A percentile compares a stretch with the other conserved stretches of the same genome.
Conservation (phyloP, 2,888 invertebrate species). For the Reticulitermes lucifugus region DNA sequence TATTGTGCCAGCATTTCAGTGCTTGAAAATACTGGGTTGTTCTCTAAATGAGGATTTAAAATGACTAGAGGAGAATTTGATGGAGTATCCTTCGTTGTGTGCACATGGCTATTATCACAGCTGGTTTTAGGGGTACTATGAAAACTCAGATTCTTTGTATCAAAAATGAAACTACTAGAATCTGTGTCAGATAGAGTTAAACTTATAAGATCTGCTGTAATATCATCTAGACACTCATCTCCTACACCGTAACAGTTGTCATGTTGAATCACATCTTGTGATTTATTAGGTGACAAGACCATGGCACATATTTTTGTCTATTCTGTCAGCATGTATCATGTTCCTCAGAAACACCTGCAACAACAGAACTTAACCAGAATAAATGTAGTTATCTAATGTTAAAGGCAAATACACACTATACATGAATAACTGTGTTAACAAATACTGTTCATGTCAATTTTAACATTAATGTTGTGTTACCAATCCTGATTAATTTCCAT, state of each 20-base stretch:
- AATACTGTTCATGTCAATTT: too few relatives aligned
- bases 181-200: neutral
- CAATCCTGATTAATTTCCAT: too few relatives aligned
- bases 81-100: neutral
- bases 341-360: too few relatives aligned
- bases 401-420: too few relatives aligned
- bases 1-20: neutral
- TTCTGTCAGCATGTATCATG: neutral
- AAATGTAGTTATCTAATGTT: too few relatives aligned
- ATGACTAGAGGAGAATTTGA: constrained; percentile 12
- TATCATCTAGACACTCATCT: constrained; percentile 9
- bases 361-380: too few relatives aligned
- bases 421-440: too few relatives aligned
- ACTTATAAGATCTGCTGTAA: neutral
- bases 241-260: neutral
- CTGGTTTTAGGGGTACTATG: neutral
- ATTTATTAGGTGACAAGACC: neutral
- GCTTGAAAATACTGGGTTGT: neutral
- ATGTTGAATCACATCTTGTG: neutral
- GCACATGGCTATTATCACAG: neutral
- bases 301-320: neutral
- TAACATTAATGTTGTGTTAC: too few relatives aligned
- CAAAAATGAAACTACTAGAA: neutral
- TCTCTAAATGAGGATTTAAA: neutral
- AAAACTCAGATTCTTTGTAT: neutral